Percentiles rank a stretch among this genome's conserved stretches.
phyloP scores from a whole-genome alignment of 2,888 invertebrate species.

The Epinotia nisella region DNA sequence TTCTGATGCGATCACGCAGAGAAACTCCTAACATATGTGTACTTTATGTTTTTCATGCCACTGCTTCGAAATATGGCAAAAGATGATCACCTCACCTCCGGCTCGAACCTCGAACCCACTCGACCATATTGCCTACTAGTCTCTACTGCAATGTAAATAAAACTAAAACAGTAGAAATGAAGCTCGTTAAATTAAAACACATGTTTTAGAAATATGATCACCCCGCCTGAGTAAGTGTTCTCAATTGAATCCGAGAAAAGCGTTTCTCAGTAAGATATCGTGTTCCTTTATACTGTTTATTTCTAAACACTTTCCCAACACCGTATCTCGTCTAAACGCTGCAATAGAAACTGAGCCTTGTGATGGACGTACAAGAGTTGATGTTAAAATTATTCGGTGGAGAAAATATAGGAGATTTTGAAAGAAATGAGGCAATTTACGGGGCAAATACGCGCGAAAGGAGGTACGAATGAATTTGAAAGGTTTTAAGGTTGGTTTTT shows the following conservation, averaged over 20 bases:
- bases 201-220: constrained; percentile 21
- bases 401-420: not conserved
- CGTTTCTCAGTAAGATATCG: constrained; percentile 3
- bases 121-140: too few species aligned
- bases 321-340: not conserved
- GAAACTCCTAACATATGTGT: too few species aligned
- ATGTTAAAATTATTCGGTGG: not conserved
- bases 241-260: not conserved
- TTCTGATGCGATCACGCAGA: too few species aligned
- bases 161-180: too few species aligned
- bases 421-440: not conserved
- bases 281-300: not conserved
- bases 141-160: too few species aligned
- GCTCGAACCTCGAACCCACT: too few species aligned
- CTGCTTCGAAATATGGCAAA: too few species aligned
- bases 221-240: not conserved
- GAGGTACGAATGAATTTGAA: not conserved
- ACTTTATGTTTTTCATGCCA: too few species aligned
- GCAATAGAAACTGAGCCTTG: not conserved
- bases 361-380: not conserved
- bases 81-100: too few species aligned
- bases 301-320: not conserved
- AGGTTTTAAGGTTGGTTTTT: too few species aligned
- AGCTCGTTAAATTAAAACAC: not conserved
- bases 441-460: not conserved